These are phyloP conservation scores for Piprites chloris DNA, from an alignment of 2,113 vertebrate species.

Conservation along the genomic window DNA sequence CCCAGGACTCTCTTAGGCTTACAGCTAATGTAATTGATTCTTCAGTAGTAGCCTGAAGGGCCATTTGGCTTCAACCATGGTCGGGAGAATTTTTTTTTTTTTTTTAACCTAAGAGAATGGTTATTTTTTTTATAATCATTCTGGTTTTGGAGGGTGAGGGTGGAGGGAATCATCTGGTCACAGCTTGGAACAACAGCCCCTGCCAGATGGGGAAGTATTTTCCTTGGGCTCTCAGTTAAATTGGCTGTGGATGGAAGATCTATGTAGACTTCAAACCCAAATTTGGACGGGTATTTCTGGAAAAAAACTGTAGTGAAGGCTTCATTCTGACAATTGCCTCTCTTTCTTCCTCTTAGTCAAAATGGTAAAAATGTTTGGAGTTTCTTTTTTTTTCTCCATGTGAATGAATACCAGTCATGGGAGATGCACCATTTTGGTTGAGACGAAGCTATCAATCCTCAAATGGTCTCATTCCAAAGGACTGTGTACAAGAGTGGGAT, in stretches of 20 bases:
- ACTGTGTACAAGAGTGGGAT: not conserved
- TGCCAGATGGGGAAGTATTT: slow-evolving; percentile 19
- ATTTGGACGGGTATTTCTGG: not conserved
- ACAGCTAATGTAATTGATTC: slow-evolving; percentile 69
- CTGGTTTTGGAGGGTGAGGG: slow-evolving; percentile 23
- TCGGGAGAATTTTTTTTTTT: slow-evolving; percentile 4
- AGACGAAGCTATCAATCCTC: not conserved
- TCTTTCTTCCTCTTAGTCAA: not conserved
- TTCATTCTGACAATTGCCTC: not conserved
- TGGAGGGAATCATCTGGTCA: not conserved
- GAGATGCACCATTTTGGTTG: not conserved
- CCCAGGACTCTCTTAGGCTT: slow-evolving; percentile 65
- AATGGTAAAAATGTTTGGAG: not conserved
- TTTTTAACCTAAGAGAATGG: slow-evolving; percentile 21
- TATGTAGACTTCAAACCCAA: not conserved
- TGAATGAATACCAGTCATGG: not conserved
- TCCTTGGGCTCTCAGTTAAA: slow-evolving; percentile 26
- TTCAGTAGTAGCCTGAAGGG: slow-evolving; percentile 67
- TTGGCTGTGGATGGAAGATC: slow-evolving; percentile 12
- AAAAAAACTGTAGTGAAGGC: not conserved
- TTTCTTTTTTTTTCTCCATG: not conserved
- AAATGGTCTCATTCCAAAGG: not conserved
- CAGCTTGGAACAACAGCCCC: not conserved
- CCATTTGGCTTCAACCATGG: slow-evolving; percentile 60
- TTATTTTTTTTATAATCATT: slow-evolving; percentile 36